phyloP scores from a whole-genome alignment of 1,140 invertebrate genomes.

The Philotrypesis tridentata region DNA sequence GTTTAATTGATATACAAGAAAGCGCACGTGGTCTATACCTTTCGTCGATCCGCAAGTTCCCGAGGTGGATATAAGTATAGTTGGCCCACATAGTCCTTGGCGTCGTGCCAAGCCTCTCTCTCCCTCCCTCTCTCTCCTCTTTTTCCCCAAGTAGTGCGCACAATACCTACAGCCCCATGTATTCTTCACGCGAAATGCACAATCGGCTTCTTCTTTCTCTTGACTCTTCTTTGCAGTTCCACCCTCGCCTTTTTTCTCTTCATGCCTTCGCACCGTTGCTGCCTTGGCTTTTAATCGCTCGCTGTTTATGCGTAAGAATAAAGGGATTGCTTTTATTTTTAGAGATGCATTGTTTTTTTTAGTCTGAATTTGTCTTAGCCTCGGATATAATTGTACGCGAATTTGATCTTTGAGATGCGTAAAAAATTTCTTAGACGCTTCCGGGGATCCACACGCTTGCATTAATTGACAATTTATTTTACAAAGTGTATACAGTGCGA shows the following conservation, averaged over 20 bases:
- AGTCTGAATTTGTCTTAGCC: too few relatives aligned
- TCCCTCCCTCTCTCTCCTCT: background rate
- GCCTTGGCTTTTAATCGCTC: too few relatives aligned
- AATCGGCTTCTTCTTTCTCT: constrained; percentile 18
- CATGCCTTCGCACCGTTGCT: too few relatives aligned
- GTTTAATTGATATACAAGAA: background rate
- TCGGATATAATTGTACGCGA: too few relatives aligned
- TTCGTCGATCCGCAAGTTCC: background rate
- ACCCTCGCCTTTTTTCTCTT: background rate
- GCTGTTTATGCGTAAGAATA: too few relatives aligned
- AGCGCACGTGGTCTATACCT: background rate
- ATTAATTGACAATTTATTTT: too few relatives aligned
- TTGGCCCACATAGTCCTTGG: background rate
- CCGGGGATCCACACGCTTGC: too few relatives aligned
- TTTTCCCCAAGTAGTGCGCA: background rate
- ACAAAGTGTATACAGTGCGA: too few relatives aligned
- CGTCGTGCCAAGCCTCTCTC: background rate
- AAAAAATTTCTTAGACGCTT: background rate
- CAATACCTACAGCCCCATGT: background rate
- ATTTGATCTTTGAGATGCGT: background rate
- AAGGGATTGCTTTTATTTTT: too few relatives aligned
- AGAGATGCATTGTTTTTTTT: too few relatives aligned
- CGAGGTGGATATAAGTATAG: background rate
- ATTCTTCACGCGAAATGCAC: background rate
- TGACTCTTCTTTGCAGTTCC: background rate